Percentiles rank a stretch among this genome's conserved stretches.
phyloP scores from a whole-genome alignment of 2,888 invertebrate genomes.

The Epistrophella euchroma region DNA sequence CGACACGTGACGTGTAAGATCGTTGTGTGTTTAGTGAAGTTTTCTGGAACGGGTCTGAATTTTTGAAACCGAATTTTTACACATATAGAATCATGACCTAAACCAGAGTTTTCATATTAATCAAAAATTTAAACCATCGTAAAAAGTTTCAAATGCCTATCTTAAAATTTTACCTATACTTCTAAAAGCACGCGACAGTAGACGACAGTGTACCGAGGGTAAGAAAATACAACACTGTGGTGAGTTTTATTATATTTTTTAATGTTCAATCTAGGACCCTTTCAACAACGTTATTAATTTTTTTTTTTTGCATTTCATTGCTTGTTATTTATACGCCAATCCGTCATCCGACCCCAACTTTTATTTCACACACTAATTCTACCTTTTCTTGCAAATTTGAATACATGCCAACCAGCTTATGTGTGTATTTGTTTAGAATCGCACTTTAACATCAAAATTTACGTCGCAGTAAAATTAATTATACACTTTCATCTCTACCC shows the following conservation, averaged over 20 bases:
- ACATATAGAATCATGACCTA: too few species aligned
- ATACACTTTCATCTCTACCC: slow-evolving; percentile 6
- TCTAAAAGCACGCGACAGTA: background rate
- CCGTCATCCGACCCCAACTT: slow-evolving; percentile 6
- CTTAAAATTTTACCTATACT: too few species aligned
- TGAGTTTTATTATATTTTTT: slow-evolving; percentile 11
- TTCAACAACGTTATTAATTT: slow-evolving; percentile 4
- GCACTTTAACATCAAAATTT: slow-evolving; percentile 46
- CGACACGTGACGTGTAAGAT: too few species aligned
- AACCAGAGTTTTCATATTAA: too few species aligned
- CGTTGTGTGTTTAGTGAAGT: too few species aligned
- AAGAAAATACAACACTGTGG: background rate
- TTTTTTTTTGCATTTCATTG: background rate
- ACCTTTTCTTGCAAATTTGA: slow-evolving; percentile 30
- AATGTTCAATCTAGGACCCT: slow-evolving; percentile 4
- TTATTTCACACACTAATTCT: slow-evolving; percentile 20
- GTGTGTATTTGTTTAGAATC: slow-evolving; percentile 18
- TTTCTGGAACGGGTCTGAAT: too few species aligned
- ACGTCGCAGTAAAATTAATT: slow-evolving; percentile 66
- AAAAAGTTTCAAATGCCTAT: too few species aligned
- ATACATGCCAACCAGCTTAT: slow-evolving; percentile 1
- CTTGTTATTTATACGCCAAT: slow-evolving; percentile 29
- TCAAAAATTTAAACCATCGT: too few species aligned
- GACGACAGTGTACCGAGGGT: background rate
- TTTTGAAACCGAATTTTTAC: too few species aligned